A percentile compares a stretch with the other conserved stretches of the same genome.
Evolutionary conservation across 2,888 invertebrate species (phyloP).

Genomic region (Brachynemurus nebulosus): DNA sequence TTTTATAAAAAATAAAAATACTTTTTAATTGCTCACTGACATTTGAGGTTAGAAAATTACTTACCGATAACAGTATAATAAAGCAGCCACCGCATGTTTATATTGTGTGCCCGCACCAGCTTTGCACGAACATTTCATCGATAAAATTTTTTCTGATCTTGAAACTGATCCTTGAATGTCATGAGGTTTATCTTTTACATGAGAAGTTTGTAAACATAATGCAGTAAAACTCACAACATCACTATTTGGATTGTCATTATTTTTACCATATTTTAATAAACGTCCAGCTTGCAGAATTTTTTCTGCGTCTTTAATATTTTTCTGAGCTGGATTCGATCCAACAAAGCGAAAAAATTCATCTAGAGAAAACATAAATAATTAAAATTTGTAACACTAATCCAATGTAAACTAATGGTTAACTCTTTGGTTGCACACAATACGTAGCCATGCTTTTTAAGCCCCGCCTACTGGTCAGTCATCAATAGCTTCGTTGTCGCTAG

Average conservation of each 20-base stretch:
- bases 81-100: slow-evolving; percentile 16
- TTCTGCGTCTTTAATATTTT: slow-evolving; percentile 1
- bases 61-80: slow-evolving; percentile 2
- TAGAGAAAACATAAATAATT: not conserved
- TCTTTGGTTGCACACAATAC: slow-evolving; percentile 4
- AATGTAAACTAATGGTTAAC: not conserved
- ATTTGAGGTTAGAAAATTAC: slow-evolving; percentile 2
- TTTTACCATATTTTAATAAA: not conserved
- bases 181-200: not conserved
- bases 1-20: slow-evolving; percentile 1
- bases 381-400: not conserved
- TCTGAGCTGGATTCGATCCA: slow-evolving; percentile 12
- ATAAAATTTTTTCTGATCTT: not conserved
- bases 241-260: not conserved
- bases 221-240: slow-evolving; percentile 1
- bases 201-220: slow-evolving; percentile 1
- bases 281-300: not conserved
- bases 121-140: slow-evolving; percentile 6
- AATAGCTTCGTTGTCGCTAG: no score
- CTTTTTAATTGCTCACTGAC: not conserved
- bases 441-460: slow-evolving; percentile 1
- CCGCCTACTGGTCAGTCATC: not conserved
- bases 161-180: slow-evolving; percentile 2
- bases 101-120: slow-evolving; percentile 14
- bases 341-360: no score